phyloP scores from a whole-genome alignment of 1,140 invertebrate genomes.

The Orchestia grillus region DNA sequence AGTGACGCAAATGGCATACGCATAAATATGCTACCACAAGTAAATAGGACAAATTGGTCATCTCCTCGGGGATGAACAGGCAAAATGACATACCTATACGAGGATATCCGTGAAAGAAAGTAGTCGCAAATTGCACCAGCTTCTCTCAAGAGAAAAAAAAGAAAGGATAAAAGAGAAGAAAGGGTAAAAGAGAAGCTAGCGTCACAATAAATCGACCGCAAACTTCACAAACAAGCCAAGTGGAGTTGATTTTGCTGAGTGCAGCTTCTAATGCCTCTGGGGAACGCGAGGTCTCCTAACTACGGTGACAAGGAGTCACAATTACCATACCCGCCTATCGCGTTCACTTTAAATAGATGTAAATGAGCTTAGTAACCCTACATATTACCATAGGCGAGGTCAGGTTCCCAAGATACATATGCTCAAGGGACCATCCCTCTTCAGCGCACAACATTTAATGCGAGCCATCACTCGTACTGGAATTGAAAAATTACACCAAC shows the following conservation, averaged over 20 bases:
- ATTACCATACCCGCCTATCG: not conserved
- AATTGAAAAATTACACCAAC: not conserved
- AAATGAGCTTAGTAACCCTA: not conserved
- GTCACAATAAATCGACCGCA: not conserved
- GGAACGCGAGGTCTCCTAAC: not conserved
- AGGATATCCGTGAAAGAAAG: not conserved
- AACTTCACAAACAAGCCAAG: not conserved
- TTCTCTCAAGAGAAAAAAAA: not conserved
- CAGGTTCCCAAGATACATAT: not conserved
- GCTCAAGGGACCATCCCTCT: not conserved
- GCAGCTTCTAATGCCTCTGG: not conserved
- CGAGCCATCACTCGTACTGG: not conserved
- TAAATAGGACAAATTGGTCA: not conserved
- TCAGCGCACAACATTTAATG: not conserved
- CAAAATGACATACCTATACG: not conserved
- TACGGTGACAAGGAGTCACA: not conserved
- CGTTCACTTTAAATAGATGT: not conserved
- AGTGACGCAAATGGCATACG: too few species aligned
- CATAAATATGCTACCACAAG: too few species aligned
- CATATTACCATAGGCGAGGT: not conserved
- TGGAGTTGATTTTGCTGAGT: not conserved
- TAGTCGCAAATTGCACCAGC: not conserved
- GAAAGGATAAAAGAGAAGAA: not conserved
- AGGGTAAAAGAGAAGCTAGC: not conserved
- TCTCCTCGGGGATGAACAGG: not conserved